Evolutionary conservation across 2,797 vertebrate species (phyloP), one percentile per base, ranked within the genome.

Genomic region (Sebastes hubbsi): DNA sequence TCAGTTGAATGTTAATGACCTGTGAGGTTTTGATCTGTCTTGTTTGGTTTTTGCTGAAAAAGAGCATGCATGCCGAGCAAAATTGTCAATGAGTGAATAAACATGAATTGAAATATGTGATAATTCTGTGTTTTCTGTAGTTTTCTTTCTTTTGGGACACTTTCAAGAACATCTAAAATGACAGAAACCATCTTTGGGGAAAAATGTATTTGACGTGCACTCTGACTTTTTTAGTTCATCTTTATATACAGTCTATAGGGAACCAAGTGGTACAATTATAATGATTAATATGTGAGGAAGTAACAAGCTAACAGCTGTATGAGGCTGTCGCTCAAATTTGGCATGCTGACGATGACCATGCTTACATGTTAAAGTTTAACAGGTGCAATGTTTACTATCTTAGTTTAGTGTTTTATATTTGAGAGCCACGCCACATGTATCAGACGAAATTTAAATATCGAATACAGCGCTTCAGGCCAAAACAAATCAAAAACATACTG

Each of bases 21-120:
- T 36, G 29, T 67, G 66, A 78, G n/a, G 20, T 70, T 60, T 54
- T 5, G 3, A 7, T 60, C 38, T 71, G 24, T 81, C 8, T 6
- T 6, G 11, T 73, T 34, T 54, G 38, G 4, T 27, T 68, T 11
- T 34, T 54, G 13, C 24, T 67, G 12, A 30, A 55, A 25, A 73
- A 58, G 12, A 61, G 24, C 9, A 1, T n/a, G 59, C 13, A 52
- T 12, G 38, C 24, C 38, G 16, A n/a, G 10, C 52, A 54, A 27
- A 16, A 16, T 24, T 27, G 8, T 71, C n/a, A 60, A 1, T 12
- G n/a, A 22, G 13, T 65, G 6, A 84, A 84, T 77, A 89, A 85
- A 87, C 22, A 58, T 55, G 1, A 42, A 36, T 58, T 4, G 0
- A 14, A 66, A 56, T 5, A 30, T 60, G 14, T 13, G 1, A 14